Evolutionary conservation across 2,113 vertebrate genomes (phyloP).

Genomic region (Columbina picui): DNA sequence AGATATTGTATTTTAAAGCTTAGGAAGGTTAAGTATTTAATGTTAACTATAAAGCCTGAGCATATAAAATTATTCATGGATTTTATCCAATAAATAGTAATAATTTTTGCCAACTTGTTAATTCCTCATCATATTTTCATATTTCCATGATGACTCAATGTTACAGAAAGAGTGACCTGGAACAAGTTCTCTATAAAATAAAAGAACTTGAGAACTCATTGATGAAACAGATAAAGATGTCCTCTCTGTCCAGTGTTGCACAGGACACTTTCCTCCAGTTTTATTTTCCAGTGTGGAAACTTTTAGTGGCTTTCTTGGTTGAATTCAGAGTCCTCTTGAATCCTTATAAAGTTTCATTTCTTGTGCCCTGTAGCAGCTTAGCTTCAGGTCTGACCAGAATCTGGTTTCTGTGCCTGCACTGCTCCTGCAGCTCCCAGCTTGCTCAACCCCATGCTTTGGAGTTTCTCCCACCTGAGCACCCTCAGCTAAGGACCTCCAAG

Average conservation of each 20-base stretch:
- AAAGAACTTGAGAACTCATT: background rate
- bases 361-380: background rate
- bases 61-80: background rate
- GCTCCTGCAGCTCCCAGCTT: background rate
- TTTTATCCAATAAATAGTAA: background rate
- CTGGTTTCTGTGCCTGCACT: background rate
- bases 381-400: background rate
- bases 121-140: background rate
- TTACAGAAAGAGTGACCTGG: background rate
- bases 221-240: background rate
- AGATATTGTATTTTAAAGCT: background rate
- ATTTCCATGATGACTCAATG: background rate
- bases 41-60: background rate
- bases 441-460: accelerated
- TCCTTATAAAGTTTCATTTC: background rate
- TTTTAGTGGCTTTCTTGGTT: background rate
- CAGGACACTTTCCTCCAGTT: background rate
- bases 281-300: background rate
- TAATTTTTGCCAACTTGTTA: background rate
- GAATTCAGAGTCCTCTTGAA: background rate
- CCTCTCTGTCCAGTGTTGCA: background rate
- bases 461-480: background rate
- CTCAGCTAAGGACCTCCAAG: background rate
- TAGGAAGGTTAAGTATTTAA: background rate
- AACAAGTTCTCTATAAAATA: background rate